Conservation (phyloP, 2,797 vertebrate genomes). For the Rachycentron canadum region DNA sequence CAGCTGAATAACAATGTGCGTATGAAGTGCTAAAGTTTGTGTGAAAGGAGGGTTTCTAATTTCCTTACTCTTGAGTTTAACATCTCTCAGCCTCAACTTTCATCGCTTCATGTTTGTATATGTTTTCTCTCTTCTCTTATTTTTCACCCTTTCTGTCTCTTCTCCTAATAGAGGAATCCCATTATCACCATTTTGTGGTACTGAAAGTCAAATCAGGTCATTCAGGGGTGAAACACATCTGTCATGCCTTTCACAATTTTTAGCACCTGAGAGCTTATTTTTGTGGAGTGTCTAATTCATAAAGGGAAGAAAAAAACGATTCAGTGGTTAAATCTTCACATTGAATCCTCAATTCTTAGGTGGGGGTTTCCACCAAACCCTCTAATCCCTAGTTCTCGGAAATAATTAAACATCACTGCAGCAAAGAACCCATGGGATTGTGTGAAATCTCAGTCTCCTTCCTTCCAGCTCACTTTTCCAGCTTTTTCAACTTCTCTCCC, state of each 20-base stretch:
- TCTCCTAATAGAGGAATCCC: too few species aligned
- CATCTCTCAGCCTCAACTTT: conserved; percentile 10
- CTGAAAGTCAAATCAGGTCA: conserved; percentile 14
- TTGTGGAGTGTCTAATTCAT: conserved; percentile 24
- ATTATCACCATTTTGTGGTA: neutral
- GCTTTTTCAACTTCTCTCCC: conserved; percentile 13
- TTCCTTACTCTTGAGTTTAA: neutral
- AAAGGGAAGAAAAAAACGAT: conserved; percentile 12
- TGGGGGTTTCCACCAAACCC: conserved; percentile 47
- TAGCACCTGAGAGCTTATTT: conserved; percentile 16
- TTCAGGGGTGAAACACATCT: conserved; percentile 12
- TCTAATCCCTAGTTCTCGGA: conserved; percentile 45
- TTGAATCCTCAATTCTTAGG: conserved; percentile 29
- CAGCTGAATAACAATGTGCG: conserved; percentile 24
- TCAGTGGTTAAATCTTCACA: conserved; percentile 24
- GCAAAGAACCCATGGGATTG: conserved; percentile 29
- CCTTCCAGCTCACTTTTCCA: neutral
- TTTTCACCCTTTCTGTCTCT: neutral
- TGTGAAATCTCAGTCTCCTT: conserved; percentile 29
- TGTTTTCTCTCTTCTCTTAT: neutral
- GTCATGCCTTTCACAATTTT: neutral
- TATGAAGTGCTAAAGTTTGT: conserved; percentile 11
- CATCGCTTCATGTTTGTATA: conserved; percentile 1
- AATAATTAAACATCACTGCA: conserved; percentile 62
- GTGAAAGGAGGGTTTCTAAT: conserved; percentile 20